Base-by-base conservation (phyloP, 2,888 invertebrate genomes). In the Trissoscelio sp. region DNA sequence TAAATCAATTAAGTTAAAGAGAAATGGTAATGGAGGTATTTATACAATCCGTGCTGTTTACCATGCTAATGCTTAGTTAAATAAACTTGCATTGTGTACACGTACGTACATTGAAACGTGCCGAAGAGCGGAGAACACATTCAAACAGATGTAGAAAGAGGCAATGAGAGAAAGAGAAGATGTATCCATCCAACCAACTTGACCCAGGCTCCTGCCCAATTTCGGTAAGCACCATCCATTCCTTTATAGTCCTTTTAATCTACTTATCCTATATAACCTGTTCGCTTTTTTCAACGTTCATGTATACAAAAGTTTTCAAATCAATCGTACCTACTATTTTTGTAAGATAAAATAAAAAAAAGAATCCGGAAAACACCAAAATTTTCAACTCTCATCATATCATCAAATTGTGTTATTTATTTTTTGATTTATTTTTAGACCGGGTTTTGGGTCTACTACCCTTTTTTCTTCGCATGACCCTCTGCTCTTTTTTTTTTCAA, bases 141-240 rank as follows among this genome's bases (percentile, higher is more conserved):
- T 86, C 83, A 81, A 82, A 85, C 77, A 83, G 84, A 81, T 83
- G 75, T 84, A 83, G 67, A 83, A 69, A 79, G 82, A 74, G 72
- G 73, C 78, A 81, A 85, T 85, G 85, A 86, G 78, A 84, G 84
- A 86, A 81, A 87, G 81, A 86, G 86, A 89, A 89, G 90, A 90
- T 90, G 90, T 90, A 88, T 89, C 86, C 84, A 86, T 86, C 82
- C 83, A 85, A 83, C 83, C 82, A 83, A 82, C 91, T 91, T 91
- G 91, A 91, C 89, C 91, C 90, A 90, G 88, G 91, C 88, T 91
- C 91, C 91, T 90, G 91, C 89, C 91, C 90, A 87, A 90, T 87
- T 91, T 90, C 88, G 91, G 91, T 91, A 91, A 91, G 91, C 91
- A 91, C 91, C 89, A 91, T 89, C 91, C 91, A 85, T 86, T 91